phyloP scores from a whole-genome alignment of 2,888 invertebrate genomes.

The Helobdella robusta region DNA sequence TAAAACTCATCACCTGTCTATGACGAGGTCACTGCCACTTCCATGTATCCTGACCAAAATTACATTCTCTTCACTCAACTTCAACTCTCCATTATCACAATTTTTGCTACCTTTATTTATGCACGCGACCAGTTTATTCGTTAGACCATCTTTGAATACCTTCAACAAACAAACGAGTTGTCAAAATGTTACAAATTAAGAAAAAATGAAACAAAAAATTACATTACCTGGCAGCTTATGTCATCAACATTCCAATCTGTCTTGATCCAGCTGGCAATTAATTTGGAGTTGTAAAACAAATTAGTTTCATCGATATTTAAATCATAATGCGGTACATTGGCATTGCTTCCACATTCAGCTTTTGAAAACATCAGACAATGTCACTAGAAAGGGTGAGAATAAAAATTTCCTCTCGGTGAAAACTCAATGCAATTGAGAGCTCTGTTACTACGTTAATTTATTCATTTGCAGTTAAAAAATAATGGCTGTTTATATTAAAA shows the following conservation, averaged over 20 bases:
- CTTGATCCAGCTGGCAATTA: conserved; percentile 8
- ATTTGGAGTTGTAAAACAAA: conserved; percentile 21
- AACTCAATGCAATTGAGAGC: too few relatives aligned
- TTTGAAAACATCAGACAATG: too few relatives aligned
- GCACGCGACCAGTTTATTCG: conserved; percentile 69
- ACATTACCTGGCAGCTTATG: conserved; percentile 19
- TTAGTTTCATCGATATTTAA: not conserved
- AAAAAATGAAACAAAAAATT: not conserved
- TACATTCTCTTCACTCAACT: conserved; percentile 13
- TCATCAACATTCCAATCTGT: conserved; percentile 23
- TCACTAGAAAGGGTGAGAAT: too few relatives aligned
- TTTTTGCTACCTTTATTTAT: conserved; percentile 12
- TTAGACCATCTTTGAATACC: conserved; percentile 86
- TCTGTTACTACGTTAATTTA: too few relatives aligned
- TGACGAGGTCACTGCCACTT: conserved; percentile 79
- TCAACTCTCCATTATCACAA: too few relatives aligned
- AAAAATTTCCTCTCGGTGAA: too few relatives aligned
- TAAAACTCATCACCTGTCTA: too few relatives aligned
- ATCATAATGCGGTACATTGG: conserved; percentile 10
- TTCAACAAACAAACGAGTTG: conserved; percentile 44
- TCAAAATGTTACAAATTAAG: not conserved
- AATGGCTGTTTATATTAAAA: too few relatives aligned
- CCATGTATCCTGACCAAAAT: conserved; percentile 70
- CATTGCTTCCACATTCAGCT: too few relatives aligned
- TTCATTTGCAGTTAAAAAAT: too few relatives aligned